Evolutionary conservation across 1,140 invertebrate genomes (phyloP), one percentile per base, ranked within the genome.

Genomic region (Geopemphigus sp.): DNA sequence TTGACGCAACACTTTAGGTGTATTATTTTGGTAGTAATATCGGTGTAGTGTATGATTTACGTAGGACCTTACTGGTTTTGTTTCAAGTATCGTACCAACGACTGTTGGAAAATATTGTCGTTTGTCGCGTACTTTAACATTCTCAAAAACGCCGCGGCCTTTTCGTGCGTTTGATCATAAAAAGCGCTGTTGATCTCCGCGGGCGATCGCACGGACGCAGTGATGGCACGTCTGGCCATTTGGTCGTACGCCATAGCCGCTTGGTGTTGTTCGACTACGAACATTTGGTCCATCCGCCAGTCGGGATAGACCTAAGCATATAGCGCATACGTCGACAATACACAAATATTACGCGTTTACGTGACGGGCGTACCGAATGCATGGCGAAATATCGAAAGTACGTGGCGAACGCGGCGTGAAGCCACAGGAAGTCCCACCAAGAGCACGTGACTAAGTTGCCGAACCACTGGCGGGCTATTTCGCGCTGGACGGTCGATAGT

Each of bases 201-300:
- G 17, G 76, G 76, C 6, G 59, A 26, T 0, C n/a, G 26, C 10
- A 80, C 45, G 5, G 19, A 45, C 19, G 76, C 24, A 2, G 57
- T 63, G 11, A 80, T 59, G 15, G 76, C 8, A 29, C 39, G 76
- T 2, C 22, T 66, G 6, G 39, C 17, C 24, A 22, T 19, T 15
- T 66, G 59, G 84, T 98, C 96, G 66, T 95, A 85, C 50, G 88
- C 89, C 82, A 97, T 93, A 0, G 95, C 94, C 76, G 89, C 88
- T 82, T 96, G 94, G n/a, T 97, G 83, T 17, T 91, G 88, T 29
- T 90, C 86, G 3, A 91, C 91, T 47, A 97, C 89, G 83, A 96
- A 93, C 81, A 91, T 88, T 84, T 96, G 91, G 83, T 97, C 86
- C 96, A 98, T 98, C 64, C 95, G 88, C 56, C 98, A 89, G 26